Conservation (phyloP, 2,113 vertebrate genomes). For the Pedionomus torquatus region DNA sequence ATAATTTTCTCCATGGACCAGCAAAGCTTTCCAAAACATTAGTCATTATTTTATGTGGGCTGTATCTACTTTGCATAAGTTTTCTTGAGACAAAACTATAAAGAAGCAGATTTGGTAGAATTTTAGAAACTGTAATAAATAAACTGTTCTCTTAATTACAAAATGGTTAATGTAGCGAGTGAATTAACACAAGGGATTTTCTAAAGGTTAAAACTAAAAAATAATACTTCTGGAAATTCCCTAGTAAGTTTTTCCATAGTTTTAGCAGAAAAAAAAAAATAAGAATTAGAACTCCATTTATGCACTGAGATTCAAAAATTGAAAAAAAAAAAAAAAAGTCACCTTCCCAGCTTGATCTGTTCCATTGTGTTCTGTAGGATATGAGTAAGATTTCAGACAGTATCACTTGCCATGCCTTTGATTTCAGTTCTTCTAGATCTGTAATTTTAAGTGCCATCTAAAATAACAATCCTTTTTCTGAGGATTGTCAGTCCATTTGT, state of each 20-base stretch:
- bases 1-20: not conserved
- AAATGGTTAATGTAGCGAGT: not conserved
- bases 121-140: not conserved
- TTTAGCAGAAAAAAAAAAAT: not conserved
- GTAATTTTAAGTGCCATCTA: not conserved
- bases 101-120: not conserved
- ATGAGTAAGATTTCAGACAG: not conserved
- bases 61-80: not conserved
- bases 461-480: not conserved
- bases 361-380: not conserved
- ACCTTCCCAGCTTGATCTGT: not conserved
- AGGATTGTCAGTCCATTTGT: not conserved
- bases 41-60: not conserved
- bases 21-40: not conserved
- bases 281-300: not conserved
- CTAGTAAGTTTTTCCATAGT: not conserved
- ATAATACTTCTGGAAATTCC: not conserved
- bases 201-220: not conserved
- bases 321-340: not conserved
- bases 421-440: not conserved
- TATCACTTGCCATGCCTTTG: not conserved
- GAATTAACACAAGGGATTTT: not conserved
- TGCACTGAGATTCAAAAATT: not conserved
- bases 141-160: not conserved
- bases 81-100: not conserved